These are phyloP conservation scores for Struthidea cinerea DNA, from an alignment of 2,113 vertebrate genomes.

Conservation along the genomic window DNA sequence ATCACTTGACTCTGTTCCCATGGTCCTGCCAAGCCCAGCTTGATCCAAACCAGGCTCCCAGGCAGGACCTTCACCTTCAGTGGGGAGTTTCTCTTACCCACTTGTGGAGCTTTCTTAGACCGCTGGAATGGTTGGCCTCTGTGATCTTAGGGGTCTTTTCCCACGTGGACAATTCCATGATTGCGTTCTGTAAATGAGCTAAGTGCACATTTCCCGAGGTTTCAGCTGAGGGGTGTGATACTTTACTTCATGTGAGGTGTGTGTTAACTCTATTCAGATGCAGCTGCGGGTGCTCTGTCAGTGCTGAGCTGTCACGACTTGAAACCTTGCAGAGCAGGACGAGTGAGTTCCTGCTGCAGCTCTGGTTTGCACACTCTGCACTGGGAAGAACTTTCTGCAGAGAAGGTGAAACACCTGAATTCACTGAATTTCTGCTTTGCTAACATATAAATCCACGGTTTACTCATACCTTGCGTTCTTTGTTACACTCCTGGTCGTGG, in stretches of 20 bases:
- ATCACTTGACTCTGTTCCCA: not conserved
- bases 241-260: fast-evolving
- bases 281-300: not conserved
- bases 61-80: not conserved
- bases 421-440: not conserved
- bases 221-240: not conserved
- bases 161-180: fast-evolving
- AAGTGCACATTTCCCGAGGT: not conserved
- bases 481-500: fast-evolving
- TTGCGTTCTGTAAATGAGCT: not conserved
- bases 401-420: not conserved
- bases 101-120: not conserved
- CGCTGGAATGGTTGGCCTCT: fast-evolving
- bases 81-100: not conserved
- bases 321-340: slow-evolving; percentile 13
- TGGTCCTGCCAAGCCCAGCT: not conserved
- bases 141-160: not conserved
- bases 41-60: not conserved
- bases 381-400: not conserved
- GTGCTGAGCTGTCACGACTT: not conserved
- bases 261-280: not conserved
- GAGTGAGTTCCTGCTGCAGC: not conserved
- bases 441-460: fast-evolving
- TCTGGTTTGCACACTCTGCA: fast-evolving
- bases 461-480: fast-evolving